These are phyloP conservation scores for Nyctalus aviator DNA, from an alignment of 2,797 vertebrate genomes.

Conservation along the genomic window DNA sequence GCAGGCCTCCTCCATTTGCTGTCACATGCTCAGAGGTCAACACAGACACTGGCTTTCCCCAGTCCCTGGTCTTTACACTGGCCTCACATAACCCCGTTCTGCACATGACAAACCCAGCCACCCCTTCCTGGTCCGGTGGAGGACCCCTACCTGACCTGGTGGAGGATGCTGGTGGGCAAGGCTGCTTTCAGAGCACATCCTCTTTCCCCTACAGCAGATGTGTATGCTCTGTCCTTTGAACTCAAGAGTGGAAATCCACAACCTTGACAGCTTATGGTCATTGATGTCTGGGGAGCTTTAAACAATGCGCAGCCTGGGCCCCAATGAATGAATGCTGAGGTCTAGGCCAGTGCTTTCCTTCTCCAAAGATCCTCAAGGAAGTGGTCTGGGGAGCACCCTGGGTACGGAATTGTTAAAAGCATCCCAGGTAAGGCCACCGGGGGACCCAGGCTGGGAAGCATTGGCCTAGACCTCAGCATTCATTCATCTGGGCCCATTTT, in stretches of 20 bases:
- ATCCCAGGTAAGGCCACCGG: not conserved
- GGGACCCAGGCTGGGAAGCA: not conserved
- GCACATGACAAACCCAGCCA: not conserved
- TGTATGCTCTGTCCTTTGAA: not conserved
- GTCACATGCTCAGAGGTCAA: not conserved
- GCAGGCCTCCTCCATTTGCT: not conserved
- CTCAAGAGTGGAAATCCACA: not conserved
- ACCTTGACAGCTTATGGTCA: not conserved
- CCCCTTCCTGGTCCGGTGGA: not conserved
- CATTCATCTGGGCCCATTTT: not conserved
- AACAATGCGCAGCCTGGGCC: not conserved
- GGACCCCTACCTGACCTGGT: not conserved
- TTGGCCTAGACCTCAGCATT: not conserved
- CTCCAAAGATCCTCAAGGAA: not conserved
- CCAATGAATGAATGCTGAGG: too few species aligned
- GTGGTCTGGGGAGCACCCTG: not conserved
- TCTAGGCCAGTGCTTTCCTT: not conserved
- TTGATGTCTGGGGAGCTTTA: not conserved
- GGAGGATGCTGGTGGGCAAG: fast-evolving
- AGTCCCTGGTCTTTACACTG: not conserved
- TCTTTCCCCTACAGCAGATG: not conserved
- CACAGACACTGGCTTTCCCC: not conserved
- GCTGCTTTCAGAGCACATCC: not conserved
- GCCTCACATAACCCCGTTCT: not conserved
- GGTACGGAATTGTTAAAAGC: not conserved